Conservation (phyloP, 2,797 vertebrate genomes). For the Crocodylus rhombifer region DNA sequence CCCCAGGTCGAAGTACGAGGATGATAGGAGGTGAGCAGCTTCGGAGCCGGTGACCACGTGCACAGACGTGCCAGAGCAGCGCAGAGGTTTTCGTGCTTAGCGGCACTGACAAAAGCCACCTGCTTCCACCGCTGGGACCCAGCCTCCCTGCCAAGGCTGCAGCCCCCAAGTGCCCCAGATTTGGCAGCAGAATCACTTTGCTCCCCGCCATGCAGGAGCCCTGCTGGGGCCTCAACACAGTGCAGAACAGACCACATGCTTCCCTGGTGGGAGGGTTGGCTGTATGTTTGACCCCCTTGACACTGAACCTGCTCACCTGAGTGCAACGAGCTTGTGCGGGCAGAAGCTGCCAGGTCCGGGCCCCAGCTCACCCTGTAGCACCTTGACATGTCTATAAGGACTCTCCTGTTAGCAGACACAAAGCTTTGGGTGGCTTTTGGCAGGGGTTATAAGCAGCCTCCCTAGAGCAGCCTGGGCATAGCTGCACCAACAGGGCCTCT, state of each 20-base stretch:
- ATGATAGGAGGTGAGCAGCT: constrained; percentile 90
- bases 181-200: background rate
- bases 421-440: too few species aligned
- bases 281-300: rapidly evolving
- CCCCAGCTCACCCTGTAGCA: rapidly evolving
- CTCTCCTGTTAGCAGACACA: too few species aligned
- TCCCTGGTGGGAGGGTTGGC: background rate
- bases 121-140: rapidly evolving
- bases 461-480: too few species aligned
- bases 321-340: background rate
- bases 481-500: too few species aligned
- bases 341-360: background rate
- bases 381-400: background rate
- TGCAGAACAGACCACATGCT: too few species aligned
- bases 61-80: background rate
- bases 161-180: background rate
- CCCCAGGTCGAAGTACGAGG: constrained; percentile 92
- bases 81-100: background rate
- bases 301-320: rapidly evolving
- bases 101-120: background rate
- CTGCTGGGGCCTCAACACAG: too few species aligned
- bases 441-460: too few species aligned
- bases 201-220: too few species aligned
- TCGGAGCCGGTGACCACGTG: rapidly evolving
- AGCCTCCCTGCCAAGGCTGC: background rate